phyloP scores from a whole-genome alignment of 2,888 invertebrate species.

The Theretra japonica region DNA sequence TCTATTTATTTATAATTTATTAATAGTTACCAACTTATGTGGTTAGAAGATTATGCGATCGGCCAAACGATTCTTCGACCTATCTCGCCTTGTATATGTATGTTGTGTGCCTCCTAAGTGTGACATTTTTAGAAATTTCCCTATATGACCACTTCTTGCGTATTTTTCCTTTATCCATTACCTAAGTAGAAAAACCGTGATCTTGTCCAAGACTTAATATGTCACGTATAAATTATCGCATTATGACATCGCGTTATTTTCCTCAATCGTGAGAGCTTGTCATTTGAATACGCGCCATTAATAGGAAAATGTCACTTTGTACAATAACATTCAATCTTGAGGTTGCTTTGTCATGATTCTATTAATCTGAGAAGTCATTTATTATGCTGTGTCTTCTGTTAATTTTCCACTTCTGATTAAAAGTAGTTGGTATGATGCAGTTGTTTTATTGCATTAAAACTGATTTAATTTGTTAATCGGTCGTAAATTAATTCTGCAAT shows the following conservation, averaged over 20 bases:
- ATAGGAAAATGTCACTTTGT: constrained; percentile 22
- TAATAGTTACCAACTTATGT: too few relatives aligned
- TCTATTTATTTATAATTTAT: too few relatives aligned
- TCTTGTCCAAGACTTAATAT: neutral
- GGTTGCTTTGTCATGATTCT: constrained; percentile 16
- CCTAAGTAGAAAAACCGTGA: neutral
- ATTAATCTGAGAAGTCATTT: neutral
- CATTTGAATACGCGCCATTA: constrained; percentile 10
- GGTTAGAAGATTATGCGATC: too few relatives aligned
- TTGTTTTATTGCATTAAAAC: too few relatives aligned
- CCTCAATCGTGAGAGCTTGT: constrained; percentile 20
- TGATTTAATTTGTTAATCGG: too few relatives aligned
- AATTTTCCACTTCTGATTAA: constrained; percentile 6
- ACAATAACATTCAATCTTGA: constrained; percentile 6
- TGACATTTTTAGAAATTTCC: neutral
- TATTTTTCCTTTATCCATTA: neutral
- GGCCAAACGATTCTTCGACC: too few relatives aligned
- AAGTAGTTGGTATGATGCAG: neutral
- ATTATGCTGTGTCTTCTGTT: neutral
- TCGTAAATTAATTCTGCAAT: too few relatives aligned
- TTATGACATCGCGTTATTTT: constrained; percentile 17
- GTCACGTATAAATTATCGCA: neutral
- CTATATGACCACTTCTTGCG: neutral
- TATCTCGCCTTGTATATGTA: too few relatives aligned
- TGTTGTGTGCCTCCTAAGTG: neutral